Conservation (phyloP, 2,797 vertebrate species). For the Podargus strigoides region DNA sequence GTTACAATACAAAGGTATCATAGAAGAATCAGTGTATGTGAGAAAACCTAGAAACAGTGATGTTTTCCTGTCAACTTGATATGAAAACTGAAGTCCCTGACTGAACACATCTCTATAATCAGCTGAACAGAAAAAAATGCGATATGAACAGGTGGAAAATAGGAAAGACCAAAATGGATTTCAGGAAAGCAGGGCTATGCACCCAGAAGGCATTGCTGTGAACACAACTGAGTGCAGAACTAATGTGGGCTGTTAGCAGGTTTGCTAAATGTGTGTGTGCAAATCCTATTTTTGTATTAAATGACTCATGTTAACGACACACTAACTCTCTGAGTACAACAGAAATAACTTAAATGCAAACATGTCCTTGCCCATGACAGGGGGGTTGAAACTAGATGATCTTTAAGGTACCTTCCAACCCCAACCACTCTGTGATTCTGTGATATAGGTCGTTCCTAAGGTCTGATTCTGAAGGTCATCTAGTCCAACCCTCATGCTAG, state of each 20-base stretch:
- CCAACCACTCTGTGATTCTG: too few relatives aligned
- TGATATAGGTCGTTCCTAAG: too few relatives aligned
- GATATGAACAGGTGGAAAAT: neutral
- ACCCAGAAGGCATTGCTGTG: neutral
- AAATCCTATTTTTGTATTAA: slow-evolving; percentile 59
- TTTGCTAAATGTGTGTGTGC: slow-evolving; percentile 11
- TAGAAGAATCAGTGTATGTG: neutral
- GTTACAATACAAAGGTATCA: neutral
- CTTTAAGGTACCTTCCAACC: too few relatives aligned
- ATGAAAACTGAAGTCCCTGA: neutral
- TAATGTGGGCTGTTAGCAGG: slow-evolving; percentile 2
- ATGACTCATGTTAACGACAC: slow-evolving; percentile 28
- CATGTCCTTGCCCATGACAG: too few relatives aligned
- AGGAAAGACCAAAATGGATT: neutral
- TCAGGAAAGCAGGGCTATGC: neutral
- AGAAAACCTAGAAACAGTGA: neutral
- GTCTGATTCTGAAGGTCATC: too few relatives aligned
- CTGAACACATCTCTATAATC: neutral
- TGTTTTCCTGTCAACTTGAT: neutral
- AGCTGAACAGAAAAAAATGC: neutral
- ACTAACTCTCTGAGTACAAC: neutral
- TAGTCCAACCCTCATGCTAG: too few relatives aligned
- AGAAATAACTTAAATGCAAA: neutral
- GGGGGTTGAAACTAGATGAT: too few relatives aligned
- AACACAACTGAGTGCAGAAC: neutral